Evolutionary conservation across 2,113 vertebrate species (phyloP).

Genomic region (Melanocharis versteri): DNA sequence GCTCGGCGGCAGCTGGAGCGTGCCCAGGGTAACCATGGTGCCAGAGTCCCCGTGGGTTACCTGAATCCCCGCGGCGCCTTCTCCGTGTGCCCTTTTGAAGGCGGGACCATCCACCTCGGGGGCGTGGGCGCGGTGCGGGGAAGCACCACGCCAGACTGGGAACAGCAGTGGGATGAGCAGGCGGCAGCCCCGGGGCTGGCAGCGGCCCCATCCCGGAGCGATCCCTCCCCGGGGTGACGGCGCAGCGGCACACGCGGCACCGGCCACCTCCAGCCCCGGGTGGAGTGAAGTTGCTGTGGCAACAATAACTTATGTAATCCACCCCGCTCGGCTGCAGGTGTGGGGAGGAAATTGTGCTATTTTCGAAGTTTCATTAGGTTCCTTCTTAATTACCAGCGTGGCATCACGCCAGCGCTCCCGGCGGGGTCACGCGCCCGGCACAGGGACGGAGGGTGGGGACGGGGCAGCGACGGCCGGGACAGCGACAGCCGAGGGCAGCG

Average conservation of each 20-base stretch:
- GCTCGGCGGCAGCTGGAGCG: neutral
- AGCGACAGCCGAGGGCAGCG: neutral
- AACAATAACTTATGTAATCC: constrained; percentile 70
- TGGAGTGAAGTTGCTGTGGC: constrained; percentile 63
- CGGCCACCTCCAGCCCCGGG: constrained; percentile 54
- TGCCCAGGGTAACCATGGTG: constrained; percentile 36
- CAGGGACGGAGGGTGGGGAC: accelerated
- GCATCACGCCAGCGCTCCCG: neutral
- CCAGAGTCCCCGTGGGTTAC: neutral
- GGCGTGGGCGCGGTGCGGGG: neutral
- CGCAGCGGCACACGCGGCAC: neutral
- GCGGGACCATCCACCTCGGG: neutral
- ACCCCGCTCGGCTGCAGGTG: constrained; percentile 65
- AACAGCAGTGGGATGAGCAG: neutral
- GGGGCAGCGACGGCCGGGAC: neutral
- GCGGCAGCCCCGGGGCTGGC: neutral
- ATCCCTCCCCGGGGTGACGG: neutral
- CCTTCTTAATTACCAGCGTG: neutral
- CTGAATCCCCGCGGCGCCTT: neutral
- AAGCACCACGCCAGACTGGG: accelerated
- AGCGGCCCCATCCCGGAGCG: neutral
- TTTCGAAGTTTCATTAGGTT: constrained; percentile 32
- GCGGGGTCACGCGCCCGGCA: neutral
- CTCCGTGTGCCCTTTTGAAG: accelerated
- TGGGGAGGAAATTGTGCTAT: constrained; percentile 36